Conservation (phyloP, 2,113 vertebrate species). For the Ranitomeya variabilis region DNA sequence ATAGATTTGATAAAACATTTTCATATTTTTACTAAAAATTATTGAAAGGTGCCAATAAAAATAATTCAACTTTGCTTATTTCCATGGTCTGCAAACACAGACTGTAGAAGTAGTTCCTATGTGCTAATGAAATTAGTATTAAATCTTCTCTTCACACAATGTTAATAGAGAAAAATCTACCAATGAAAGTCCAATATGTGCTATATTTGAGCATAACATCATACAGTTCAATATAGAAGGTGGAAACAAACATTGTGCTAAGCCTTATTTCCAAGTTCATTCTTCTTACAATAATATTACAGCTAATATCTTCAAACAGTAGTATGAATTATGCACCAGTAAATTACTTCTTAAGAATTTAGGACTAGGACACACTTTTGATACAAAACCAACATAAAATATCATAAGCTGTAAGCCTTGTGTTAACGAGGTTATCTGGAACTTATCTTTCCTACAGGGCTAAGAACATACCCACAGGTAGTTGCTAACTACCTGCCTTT, state of each 20-base stretch:
- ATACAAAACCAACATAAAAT: too few relatives aligned
- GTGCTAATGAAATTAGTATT: not conserved
- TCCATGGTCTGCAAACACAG: not conserved
- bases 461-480: too few relatives aligned
- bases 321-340: not conserved
- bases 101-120: not conserved
- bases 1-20: not conserved
- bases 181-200: not conserved
- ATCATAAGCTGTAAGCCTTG: too few relatives aligned
- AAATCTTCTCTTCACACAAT: not conserved
- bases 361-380: not conserved
- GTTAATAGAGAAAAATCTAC: not conserved
- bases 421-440: too few relatives aligned
- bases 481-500: too few relatives aligned
- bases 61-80: not conserved
- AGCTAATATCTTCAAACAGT: not conserved
- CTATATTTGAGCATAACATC: not conserved
- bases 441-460: too few relatives aligned
- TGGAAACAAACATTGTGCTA: not conserved
- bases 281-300: not conserved
- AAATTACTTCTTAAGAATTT: not conserved
- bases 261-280: not conserved
- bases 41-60: not conserved
- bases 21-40: not conserved
- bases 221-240: not conserved